phyloP scores from a whole-genome alignment of 2,113 vertebrate species.

The Forbesichthys papilliferus region DNA sequence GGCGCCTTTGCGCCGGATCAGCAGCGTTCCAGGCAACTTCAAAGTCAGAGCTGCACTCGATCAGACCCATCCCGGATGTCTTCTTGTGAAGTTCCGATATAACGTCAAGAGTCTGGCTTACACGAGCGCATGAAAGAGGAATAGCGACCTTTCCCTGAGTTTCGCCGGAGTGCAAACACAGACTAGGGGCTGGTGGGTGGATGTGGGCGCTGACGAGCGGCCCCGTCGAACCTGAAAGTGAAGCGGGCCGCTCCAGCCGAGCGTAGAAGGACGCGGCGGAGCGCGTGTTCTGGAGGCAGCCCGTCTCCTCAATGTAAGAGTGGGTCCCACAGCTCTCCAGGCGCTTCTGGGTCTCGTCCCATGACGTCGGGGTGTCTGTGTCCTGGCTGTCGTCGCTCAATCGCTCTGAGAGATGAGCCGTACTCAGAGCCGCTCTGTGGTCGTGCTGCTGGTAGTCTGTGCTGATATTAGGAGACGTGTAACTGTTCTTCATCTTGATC shows the following conservation, averaged over 20 bases:
- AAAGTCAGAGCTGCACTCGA: conserved; percentile 69
- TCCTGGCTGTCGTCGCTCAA: conserved; percentile 48
- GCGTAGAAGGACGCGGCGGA: conserved; percentile 52
- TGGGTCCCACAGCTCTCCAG: conserved; percentile 75
- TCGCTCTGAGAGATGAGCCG: conserved; percentile 19
- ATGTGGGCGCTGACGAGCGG: conserved; percentile 48
- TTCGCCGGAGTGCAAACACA: conserved; percentile 59
- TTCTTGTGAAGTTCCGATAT: conserved; percentile 61
- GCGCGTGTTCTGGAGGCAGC: conserved; percentile 73
- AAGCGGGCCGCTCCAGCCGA: conserved; percentile 49
- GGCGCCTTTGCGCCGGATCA: conserved; percentile 46
- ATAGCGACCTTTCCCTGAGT: conserved; percentile 72
- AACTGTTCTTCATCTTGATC: conserved; percentile 68
- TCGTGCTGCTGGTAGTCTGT: conserved; percentile 63
- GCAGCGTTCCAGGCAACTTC: conserved; percentile 68
- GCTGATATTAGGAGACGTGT: conserved; percentile 64
- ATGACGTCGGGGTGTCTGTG: conserved; percentile 55
- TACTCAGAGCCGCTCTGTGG: neutral
- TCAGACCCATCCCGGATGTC: conserved; percentile 58
- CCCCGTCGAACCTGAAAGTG: conserved; percentile 39
- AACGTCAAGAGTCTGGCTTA: conserved; percentile 67
- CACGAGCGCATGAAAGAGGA: conserved; percentile 65
- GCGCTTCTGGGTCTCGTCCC: conserved; percentile 70
- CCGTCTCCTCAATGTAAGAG: conserved; percentile 78
- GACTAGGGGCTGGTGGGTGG: conserved; percentile 62